These are phyloP conservation scores for Gymnothorax reevesii DNA, from an alignment of 2,797 vertebrate genomes.

Conservation along the genomic window DNA sequence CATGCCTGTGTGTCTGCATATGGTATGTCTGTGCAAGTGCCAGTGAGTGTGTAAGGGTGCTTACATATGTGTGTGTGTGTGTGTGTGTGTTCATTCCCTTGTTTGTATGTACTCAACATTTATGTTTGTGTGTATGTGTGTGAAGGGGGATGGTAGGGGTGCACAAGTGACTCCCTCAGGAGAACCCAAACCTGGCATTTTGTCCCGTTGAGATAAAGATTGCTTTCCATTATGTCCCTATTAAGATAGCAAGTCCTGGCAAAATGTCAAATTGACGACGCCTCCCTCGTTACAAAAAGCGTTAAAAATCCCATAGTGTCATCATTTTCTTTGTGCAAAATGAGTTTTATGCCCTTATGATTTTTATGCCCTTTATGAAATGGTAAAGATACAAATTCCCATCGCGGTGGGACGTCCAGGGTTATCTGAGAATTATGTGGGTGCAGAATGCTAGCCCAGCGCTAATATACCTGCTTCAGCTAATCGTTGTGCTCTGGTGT, in stretches of 20 bases:
- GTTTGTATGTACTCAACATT: neutral
- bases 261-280: neutral
- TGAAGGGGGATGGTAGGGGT: neutral
- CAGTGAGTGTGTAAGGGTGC: too few relatives aligned
- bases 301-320: neutral
- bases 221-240: constrained; percentile 3
- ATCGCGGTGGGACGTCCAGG: neutral
- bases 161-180: neutral
- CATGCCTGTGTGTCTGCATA: too few relatives aligned
- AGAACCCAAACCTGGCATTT: neutral
- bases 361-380: neutral
- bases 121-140: neutral
- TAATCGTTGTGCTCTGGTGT: neutral
- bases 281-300: neutral
- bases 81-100: neutral
- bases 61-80: too few relatives aligned
- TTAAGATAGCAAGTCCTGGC: constrained; percentile 14
- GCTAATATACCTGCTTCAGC: neutral
- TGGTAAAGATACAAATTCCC: constrained; percentile 1
- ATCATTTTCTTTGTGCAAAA: neutral
- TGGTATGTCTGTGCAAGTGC: too few relatives aligned
- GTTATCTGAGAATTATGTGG: neutral
- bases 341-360: constrained; percentile 3
- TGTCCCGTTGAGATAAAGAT: constrained; percentile 14
- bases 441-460: neutral